A percentile compares a stretch with the other conserved stretches of the same genome.
Evolutionary conservation across 2,888 invertebrate species (phyloP).

Genomic region (Cyclophora albipunctata): DNA sequence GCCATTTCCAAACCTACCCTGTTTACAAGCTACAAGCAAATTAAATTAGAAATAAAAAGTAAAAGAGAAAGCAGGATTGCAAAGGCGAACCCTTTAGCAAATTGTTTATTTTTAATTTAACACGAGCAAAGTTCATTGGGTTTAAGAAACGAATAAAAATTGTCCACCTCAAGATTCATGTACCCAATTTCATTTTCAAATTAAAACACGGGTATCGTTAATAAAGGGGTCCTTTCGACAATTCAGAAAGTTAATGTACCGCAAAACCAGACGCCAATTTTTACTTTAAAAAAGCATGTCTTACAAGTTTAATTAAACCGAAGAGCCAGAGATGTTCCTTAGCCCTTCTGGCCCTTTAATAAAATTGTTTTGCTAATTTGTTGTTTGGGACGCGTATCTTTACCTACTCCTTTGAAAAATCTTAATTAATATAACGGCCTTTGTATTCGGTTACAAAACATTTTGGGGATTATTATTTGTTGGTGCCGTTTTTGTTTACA

Average conservation of each 20-base stretch:
- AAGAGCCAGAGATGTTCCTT: conserved; percentile 21
- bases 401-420: conserved; percentile 20
- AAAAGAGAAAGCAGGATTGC: no score
- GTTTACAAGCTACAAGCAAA: no score
- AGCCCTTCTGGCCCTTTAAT: conserved; percentile 19
- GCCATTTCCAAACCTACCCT: no score
- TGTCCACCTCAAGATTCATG: no score
- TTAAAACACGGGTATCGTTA: not conserved
- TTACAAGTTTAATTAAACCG: conserved; percentile 32
- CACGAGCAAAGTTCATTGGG: no score
- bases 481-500: conserved; percentile 4
- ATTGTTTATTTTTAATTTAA: no score
- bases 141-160: no score
- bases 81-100: no score
- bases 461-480: conserved; percentile 5
- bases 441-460: conserved; percentile 9
- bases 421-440: conserved; percentile 18
- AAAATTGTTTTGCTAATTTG: conserved; percentile 34
- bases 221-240: not conserved
- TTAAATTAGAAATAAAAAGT: no score
- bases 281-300: conserved; percentile 18
- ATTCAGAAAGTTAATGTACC: conserved; percentile 8
- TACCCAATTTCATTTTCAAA: no score
- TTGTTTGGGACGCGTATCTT: conserved; percentile 19
- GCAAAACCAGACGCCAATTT: conserved; percentile 6